Base-by-base conservation (phyloP, 2,888 invertebrate genomes). In the Nesidiocoris tenuis region DNA sequence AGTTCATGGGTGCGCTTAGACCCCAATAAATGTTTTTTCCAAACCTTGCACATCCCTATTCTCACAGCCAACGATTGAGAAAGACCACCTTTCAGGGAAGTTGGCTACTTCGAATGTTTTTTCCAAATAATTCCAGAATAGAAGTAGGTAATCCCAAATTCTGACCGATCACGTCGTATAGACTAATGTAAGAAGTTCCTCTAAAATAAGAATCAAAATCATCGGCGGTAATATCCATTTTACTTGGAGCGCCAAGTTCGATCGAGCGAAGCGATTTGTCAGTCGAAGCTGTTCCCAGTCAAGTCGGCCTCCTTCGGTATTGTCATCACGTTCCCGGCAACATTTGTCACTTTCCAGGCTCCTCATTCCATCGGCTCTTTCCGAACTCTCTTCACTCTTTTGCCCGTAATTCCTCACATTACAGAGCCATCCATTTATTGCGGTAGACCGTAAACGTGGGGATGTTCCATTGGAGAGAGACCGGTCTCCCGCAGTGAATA, bases 371-470 rank as follows among this genome's bases (percentile, higher is more conserved):
- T n/a, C n/a, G n/a, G n/a, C 54, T 9, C 56, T 3, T 24, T 68
- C 55, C 67, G 25, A 5, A 21, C 39, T 16, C 66, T 19, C n/a
- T 66, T 18, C n/a, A 23, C 65, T 66, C 39, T 57, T 7, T 25
- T 61, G 17, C 63, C 18, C 64, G 64, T 75, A 75, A 75, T 75
- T 75, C 75, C 65, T 75, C 75, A 75, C 75, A 75, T 75, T 75
- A 75, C 75, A 75, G 68, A 68, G 55, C 75, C 68, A 75, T 75
- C 68, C 68, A 75, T 75, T 75, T 75, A 75, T 75, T 75, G 75
- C 39, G 39, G 39, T 39, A 39, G 39, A 39, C 39, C 39, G 39
- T 39, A 12, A 39, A 39, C 39, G 39, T 39, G 39, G 12, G 12
- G 39, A 12, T 12, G 39, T 7, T 39, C 5, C 5, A 39, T 7